Conservation (phyloP, 2,797 vertebrate species). For the Moxostoma hubbsi region DNA sequence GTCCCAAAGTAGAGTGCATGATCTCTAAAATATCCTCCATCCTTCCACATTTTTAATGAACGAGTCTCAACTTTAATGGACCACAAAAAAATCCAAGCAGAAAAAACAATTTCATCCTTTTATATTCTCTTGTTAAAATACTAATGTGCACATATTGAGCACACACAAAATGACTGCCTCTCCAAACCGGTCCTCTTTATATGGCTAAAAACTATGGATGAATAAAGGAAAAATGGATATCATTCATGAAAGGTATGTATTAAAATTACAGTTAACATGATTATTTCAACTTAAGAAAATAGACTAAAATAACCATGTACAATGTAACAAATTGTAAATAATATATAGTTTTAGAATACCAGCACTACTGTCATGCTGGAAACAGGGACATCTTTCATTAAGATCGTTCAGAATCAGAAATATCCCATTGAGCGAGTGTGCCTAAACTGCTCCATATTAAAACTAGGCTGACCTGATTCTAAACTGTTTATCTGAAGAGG, state of each 20-base stretch:
- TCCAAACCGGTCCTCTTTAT: neutral
- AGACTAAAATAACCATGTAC: conserved; percentile 16
- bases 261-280: conserved; percentile 26
- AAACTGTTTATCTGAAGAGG: neutral
- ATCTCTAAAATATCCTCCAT: neutral
- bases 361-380: neutral
- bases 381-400: neutral
- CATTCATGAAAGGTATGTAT: conserved; percentile 5
- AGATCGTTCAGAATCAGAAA: neutral
- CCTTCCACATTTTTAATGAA: neutral
- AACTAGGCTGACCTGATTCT: neutral
- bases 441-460: neutral
- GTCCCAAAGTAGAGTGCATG: neutral
- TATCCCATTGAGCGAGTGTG: neutral
- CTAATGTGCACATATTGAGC: neutral
- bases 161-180: neutral
- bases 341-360: neutral
- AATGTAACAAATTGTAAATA: conserved; percentile 13
- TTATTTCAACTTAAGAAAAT: conserved; percentile 2
- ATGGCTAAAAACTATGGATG: conserved; percentile 21
- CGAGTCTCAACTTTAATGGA: neutral
- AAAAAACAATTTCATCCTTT: neutral
- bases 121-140: neutral
- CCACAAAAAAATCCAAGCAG: conserved; percentile 1
- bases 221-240: neutral